Evolutionary conservation across 35 echinoderm and acorn worm genomes (phyloP).

Genomic region (Apostichopus japonicus): DNA sequence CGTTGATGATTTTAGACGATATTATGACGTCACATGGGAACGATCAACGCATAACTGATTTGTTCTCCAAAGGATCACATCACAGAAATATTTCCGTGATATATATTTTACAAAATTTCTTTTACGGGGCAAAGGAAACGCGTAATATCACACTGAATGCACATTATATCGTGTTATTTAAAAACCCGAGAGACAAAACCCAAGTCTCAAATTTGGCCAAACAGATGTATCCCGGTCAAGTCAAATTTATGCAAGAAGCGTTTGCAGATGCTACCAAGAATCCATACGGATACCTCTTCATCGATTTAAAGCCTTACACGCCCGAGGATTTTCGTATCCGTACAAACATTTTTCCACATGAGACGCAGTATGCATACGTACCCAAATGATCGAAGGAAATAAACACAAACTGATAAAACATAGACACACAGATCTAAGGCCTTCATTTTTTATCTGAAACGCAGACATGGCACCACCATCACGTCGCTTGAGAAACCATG

Average conservation of each 20-base stretch:
- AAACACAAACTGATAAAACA: slow-evolving; percentile 9
- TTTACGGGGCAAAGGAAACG: slow-evolving; percentile 66
- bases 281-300: slow-evolving; percentile 55
- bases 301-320: slow-evolving; percentile 29
- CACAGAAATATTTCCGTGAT: slow-evolving; percentile 72
- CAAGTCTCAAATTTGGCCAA: slow-evolving; percentile 64
- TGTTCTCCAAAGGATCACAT: slow-evolving; percentile 72
- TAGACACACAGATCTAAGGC: neutral
- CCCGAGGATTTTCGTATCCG: slow-evolving; percentile 8
- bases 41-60: slow-evolving; percentile 43
- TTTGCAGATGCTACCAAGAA: slow-evolving; percentile 43
- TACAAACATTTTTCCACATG: slow-evolving; percentile 45
- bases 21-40: slow-evolving; percentile 41
- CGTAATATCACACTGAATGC: slow-evolving; percentile 76
- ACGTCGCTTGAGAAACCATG: slow-evolving; percentile 10
- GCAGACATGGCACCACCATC: slow-evolving; percentile 3
- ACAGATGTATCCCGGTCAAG: slow-evolving; percentile 57
- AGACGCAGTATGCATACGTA: slow-evolving; percentile 33
- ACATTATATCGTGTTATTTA: slow-evolving; percentile 44
- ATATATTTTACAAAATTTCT: slow-evolving; percentile 73
- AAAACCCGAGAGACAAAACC: slow-evolving; percentile 50
- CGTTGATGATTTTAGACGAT: slow-evolving; percentile 65
- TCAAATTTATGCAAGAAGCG: slow-evolving; percentile 56
- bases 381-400: neutral
- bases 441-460: neutral